Percentiles rank a stretch among this genome's conserved stretches.
These are phyloP conservation scores for Lacanobia oleracea DNA, from an alignment of 2,888 invertebrate genomes.

Conservation along the genomic window DNA sequence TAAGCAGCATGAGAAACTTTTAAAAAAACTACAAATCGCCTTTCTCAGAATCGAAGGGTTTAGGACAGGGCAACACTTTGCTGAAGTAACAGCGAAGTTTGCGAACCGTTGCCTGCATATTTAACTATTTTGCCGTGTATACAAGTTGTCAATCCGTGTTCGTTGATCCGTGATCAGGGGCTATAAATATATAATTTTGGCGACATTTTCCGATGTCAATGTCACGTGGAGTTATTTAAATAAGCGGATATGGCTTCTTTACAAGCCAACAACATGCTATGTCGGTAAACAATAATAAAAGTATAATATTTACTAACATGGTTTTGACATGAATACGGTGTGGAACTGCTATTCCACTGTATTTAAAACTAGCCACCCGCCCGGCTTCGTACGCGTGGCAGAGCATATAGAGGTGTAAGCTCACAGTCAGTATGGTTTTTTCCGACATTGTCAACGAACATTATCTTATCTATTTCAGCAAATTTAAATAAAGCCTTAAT, in stretches of 20 bases:
- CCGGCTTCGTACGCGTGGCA: no score
- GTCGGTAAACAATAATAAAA: conserved; percentile 32
- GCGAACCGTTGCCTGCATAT: conserved; percentile 9
- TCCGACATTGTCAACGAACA: no score
- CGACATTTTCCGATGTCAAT: conserved; percentile 28
- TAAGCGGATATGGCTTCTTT: conserved; percentile 22
- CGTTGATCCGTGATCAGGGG: conserved; percentile 26
- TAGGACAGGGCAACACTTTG: not conserved
- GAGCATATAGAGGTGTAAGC: no score
- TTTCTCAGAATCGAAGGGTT: not conserved
- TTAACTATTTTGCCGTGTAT: conserved; percentile 26
- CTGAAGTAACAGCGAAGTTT: conserved; percentile 1
- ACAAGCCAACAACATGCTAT: conserved; percentile 27
- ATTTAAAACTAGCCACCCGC: not conserved
- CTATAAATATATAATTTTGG: conserved; percentile 34
- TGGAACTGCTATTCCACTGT: conserved; percentile 4
- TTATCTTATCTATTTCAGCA: no score
- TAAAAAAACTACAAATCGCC: not conserved
- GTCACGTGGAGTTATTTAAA: conserved; percentile 27
- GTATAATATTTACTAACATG: conserved; percentile 36
- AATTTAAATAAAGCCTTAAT: no score
- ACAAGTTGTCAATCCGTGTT: conserved; percentile 24
- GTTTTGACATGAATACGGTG: conserved; percentile 11
- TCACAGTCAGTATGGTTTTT: no score
- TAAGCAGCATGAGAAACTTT: not conserved